phyloP scores from a whole-genome alignment of 2,888 invertebrate genomes.

The Macaria liturata region DNA sequence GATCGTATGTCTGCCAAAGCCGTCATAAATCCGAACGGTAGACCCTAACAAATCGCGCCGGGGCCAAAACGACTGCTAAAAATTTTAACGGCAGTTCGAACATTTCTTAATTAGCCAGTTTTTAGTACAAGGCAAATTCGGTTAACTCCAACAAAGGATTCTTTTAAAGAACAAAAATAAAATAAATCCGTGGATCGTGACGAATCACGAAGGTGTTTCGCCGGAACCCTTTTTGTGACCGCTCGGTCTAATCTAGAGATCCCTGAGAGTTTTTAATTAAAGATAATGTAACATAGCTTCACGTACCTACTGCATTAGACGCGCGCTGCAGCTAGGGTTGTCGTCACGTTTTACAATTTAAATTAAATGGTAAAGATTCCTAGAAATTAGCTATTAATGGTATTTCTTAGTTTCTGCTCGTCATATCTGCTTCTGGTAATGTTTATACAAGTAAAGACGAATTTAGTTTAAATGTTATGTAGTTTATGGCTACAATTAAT shows the following conservation, averaged over 20 bases:
- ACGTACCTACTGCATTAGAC: slow-evolving; percentile 57
- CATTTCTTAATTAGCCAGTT: slow-evolving; percentile 80
- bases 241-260: slow-evolving; percentile 77
- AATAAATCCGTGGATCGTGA: slow-evolving; percentile 79
- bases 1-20: slow-evolving; percentile 35
- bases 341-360: slow-evolving; percentile 24
- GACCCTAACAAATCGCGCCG: slow-evolving; percentile 45
- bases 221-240: slow-evolving; percentile 77
- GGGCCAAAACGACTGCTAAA: slow-evolving; percentile 58
- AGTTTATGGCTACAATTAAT: no score
- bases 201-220: slow-evolving; percentile 80
- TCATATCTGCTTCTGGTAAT: no score
- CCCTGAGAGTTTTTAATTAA: slow-evolving; percentile 78
- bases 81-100: slow-evolving; percentile 69
- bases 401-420: no score
- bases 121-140: slow-evolving; percentile 80
- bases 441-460: no score
- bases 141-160: slow-evolving; percentile 78
- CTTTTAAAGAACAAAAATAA: slow-evolving; percentile 66
- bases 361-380: slow-evolving; percentile 11
- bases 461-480: no score
- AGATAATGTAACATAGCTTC: slow-evolving; percentile 77
- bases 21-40: slow-evolving; percentile 45
- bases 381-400: neutral
- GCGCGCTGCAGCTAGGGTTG: slow-evolving; percentile 49